Evolutionary conservation across 2,113 vertebrate genomes (phyloP).

Genomic region (Etheostoma cragini): DNA sequence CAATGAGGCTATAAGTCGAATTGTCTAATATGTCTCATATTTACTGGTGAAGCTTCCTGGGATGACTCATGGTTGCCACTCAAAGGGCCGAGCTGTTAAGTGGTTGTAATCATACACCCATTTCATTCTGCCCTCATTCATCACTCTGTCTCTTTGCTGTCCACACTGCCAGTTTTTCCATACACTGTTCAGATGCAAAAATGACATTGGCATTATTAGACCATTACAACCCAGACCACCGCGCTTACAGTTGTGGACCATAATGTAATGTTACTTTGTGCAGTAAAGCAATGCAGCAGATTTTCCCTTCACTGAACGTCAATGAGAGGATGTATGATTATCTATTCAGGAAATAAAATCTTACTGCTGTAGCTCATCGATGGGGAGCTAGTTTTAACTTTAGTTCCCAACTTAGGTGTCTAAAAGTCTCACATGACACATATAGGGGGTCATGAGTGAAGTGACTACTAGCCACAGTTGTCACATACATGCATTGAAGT

Average conservation of each 20-base stretch:
- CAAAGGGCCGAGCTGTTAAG: constrained; percentile 29
- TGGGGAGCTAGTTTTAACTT: neutral
- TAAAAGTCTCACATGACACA: neutral
- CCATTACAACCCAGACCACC: neutral
- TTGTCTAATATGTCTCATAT: constrained; percentile 20
- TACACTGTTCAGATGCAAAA: neutral
- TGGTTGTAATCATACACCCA: constrained; percentile 60
- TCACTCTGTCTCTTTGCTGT: constrained; percentile 60
- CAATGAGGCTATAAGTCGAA: constrained; percentile 39
- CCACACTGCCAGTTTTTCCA: constrained; percentile 54
- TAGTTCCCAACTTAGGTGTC: neutral
- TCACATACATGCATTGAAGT: neutral
- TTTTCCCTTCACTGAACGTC: neutral
- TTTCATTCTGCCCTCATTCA: constrained; percentile 63
- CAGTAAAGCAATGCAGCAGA: neutral
- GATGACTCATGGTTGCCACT: constrained; percentile 15
- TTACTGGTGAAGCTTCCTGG: constrained; percentile 1
- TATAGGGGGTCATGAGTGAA: neutral
- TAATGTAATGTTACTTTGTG: neutral
- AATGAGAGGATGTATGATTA: neutral
- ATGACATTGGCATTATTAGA: neutral
- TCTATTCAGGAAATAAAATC: neutral
- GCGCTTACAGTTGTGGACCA: neutral
- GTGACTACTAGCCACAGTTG: neutral
- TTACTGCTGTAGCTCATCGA: neutral